These are phyloP conservation scores for Catotricha subobsoleta DNA, from an alignment of 2,888 invertebrate genomes.

Conservation along the genomic window DNA sequence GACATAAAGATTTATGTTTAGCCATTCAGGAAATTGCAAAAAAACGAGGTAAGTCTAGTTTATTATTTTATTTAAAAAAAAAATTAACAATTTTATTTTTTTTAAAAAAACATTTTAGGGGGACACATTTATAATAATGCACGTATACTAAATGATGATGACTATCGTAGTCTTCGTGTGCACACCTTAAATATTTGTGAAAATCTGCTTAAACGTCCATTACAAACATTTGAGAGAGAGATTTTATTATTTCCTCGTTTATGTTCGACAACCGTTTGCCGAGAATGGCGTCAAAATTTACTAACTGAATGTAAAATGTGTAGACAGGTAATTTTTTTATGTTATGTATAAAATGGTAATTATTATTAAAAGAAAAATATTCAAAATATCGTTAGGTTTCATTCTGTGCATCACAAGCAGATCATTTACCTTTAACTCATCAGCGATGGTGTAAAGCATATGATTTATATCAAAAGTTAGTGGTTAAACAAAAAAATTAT, in stretches of 20 bases:
- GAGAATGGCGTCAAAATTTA: slow-evolving; percentile 33
- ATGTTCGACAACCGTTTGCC: slow-evolving; percentile 37
- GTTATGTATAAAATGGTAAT: too few relatives aligned
- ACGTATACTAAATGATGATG: slow-evolving; percentile 34
- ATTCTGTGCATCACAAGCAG: slow-evolving; percentile 32
- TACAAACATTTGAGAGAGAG: slow-evolving; percentile 50
- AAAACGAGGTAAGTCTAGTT: slow-evolving; percentile 30
- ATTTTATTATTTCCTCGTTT: slow-evolving; percentile 46
- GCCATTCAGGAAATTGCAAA: slow-evolving; percentile 38
- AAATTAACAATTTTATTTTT: neutral
- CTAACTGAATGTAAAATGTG: slow-evolving; percentile 38
- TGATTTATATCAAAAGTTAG: slow-evolving; percentile 39
- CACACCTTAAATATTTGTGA: slow-evolving; percentile 42
- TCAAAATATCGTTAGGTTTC: slow-evolving; percentile 34
- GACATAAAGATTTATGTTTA: slow-evolving; percentile 42
- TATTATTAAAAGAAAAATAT: neutral
- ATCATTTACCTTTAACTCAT: slow-evolving; percentile 36
- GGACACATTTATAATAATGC: slow-evolving; percentile 36
- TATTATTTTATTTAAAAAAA: neutral
- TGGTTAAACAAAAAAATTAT: slow-evolving; percentile 37
- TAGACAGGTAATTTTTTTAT: slow-evolving; percentile 37
- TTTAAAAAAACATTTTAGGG: slow-evolving; percentile 22
- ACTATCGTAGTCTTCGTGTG: slow-evolving; percentile 43
- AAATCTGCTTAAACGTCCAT: slow-evolving; percentile 34
- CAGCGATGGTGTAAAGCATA: slow-evolving; percentile 44